Evolutionary conservation across 2,113 vertebrate genomes (phyloP).

Genomic region (Cavia aperea): DNA sequence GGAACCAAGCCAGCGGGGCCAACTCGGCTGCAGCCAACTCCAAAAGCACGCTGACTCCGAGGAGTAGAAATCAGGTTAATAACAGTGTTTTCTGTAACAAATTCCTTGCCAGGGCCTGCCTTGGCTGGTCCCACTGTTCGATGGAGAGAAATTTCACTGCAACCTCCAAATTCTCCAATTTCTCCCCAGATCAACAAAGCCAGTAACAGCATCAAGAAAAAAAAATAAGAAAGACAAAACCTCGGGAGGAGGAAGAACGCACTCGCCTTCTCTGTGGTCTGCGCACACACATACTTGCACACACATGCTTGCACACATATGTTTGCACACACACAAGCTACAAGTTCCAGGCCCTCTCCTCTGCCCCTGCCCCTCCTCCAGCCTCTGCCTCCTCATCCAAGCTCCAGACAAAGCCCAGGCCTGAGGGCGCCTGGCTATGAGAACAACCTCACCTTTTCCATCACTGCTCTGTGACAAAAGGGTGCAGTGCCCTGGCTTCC

Average conservation of each 20-base stretch:
- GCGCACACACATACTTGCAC: too few relatives aligned
- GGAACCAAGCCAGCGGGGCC: background rate
- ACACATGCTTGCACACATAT: too few relatives aligned
- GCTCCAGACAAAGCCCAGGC: background rate
- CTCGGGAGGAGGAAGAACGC: background rate
- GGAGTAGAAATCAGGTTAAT: conserved; percentile 28
- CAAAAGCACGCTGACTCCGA: background rate
- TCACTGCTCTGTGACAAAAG: background rate
- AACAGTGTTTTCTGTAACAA: conserved; percentile 11
- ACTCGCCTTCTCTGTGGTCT: background rate
- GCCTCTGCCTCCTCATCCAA: background rate
- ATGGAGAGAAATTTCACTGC: background rate
- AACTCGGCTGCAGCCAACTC: background rate
- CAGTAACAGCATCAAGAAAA: background rate
- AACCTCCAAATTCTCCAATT: background rate
- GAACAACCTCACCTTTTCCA: background rate
- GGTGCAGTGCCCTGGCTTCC: fast-evolving
- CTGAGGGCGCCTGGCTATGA: background rate
- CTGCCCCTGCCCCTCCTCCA: background rate
- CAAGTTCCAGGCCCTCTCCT: background rate
- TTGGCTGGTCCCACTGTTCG: background rate
- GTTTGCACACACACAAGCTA: background rate
- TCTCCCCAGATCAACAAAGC: background rate
- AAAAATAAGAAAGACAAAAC: too few relatives aligned
- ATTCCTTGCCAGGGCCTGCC: conserved; percentile 32